phyloP scores from a whole-genome alignment of 2,113 vertebrate genomes.

The Pelusios castaneus region DNA sequence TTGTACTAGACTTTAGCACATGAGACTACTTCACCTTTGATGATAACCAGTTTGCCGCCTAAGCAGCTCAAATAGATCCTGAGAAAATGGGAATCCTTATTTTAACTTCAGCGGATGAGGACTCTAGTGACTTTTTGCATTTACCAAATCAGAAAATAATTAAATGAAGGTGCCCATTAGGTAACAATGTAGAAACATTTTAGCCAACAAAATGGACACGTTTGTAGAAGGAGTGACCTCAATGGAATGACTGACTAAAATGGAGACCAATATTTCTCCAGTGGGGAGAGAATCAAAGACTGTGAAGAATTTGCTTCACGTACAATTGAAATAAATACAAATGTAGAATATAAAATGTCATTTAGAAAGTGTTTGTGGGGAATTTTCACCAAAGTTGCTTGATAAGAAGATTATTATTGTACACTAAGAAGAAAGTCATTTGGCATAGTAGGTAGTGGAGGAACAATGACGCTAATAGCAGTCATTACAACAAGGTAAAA shows the following conservation, averaged over 20 bases:
- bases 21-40: too few species aligned
- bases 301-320: neutral
- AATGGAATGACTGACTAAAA: neutral
- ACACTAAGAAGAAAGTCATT: neutral
- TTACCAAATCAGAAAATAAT: too few species aligned
- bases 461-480: neutral
- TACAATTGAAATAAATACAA: fast-evolving
- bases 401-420: neutral
- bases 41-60: too few species aligned
- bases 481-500: neutral
- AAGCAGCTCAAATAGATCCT: too few species aligned
- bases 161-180: neutral
- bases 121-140: too few species aligned
- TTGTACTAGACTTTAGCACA: neutral
- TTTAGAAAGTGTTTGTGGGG: neutral
- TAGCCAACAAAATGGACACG: neutral
- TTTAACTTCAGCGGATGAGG: too few species aligned
- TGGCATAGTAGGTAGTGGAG: neutral
- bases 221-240: neutral
- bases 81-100: too few species aligned
- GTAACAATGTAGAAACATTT: neutral
- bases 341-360: neutral
- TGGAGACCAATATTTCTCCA: neutral
- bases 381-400: neutral
- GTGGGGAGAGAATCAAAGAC: neutral